phyloP scores from a whole-genome alignment of 1,140 invertebrate species.

The Drosophila pandora region DNA sequence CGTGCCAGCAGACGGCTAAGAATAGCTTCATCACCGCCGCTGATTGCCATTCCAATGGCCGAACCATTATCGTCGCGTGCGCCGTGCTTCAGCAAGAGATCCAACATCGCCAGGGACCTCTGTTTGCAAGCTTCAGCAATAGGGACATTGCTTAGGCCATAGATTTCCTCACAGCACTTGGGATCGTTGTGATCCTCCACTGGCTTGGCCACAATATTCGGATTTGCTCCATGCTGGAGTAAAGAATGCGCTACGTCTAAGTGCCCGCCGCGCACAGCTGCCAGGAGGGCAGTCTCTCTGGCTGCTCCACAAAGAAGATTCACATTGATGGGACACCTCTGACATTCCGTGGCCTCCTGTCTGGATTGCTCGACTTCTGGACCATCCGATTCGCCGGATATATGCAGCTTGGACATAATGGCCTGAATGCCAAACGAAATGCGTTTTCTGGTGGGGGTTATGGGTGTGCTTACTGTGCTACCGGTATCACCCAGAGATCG shows the following conservation, averaged over 20 bases:
- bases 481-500: conserved; percentile 84
- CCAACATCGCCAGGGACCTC: conserved; percentile 87
- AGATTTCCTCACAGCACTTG: conserved; percentile 83
- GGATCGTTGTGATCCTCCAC: conserved; percentile 84
- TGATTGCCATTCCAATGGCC: conserved; percentile 86
- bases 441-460: conserved; percentile 87
- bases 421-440: conserved; percentile 95
- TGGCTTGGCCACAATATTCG: conserved; percentile 87
- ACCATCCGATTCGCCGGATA: conserved; percentile 76
- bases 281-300: conserved; percentile 90
- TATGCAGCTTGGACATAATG: conserved; percentile 92
- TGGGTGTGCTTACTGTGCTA: conserved; percentile 55
- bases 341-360: conserved; percentile 84
- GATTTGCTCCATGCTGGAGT: conserved; percentile 89
- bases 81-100: conserved; percentile 91
- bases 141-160: conserved; percentile 85
- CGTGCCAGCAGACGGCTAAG: conserved; percentile 70
- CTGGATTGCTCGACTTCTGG: conserved; percentile 27
- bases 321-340: conserved; percentile 89
- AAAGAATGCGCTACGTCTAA: conserved; percentile 90
- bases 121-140: conserved; percentile 90
- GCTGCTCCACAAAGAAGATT: conserved; percentile 89
- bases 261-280: conserved; percentile 91
- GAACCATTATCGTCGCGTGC: conserved; percentile 94
- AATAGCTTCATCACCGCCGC: conserved; percentile 70